Percentiles rank a stretch among this genome's conserved stretches.
Conservation (phyloP, 2,113 vertebrate genomes). For the Eclectus roratus region DNA sequence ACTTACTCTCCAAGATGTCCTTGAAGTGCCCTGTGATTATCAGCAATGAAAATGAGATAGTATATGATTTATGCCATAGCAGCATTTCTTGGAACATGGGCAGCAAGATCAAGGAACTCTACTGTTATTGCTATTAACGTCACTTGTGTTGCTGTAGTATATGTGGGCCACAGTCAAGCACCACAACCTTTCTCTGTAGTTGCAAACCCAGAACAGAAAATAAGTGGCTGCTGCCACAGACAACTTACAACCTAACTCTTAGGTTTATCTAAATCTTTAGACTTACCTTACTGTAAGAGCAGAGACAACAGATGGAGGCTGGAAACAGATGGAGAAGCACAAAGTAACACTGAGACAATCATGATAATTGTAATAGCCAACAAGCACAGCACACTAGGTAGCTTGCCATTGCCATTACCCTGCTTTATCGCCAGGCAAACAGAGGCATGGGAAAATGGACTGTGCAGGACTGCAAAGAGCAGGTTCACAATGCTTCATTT, state of each 20-base stretch:
- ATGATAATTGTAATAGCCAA: constrained; percentile 18
- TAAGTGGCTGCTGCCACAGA: neutral
- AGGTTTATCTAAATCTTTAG: neutral
- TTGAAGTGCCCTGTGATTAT: neutral
- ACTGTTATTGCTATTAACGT: neutral
- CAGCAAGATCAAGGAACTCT: neutral
- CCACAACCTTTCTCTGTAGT: neutral
- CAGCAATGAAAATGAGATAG: neutral
- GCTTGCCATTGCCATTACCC: neutral
- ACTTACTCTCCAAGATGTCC: neutral
- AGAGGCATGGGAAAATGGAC: neutral
- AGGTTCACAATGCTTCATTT: neutral
- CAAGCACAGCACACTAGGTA: neutral
- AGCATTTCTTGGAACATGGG: neutral
- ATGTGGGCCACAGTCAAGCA: neutral
- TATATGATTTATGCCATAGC: neutral
- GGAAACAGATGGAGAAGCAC: constrained; percentile 37
- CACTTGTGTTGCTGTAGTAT: neutral
- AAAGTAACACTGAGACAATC: constrained; percentile 23
- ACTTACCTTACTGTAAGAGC: neutral
- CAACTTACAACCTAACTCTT: neutral
- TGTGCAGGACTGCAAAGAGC: neutral
- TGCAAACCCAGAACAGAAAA: neutral
- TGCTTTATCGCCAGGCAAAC: neutral
- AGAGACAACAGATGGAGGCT: constrained; percentile 23